Conservation (phyloP, 1,140 invertebrate species). For the Periplaneta americana region DNA sequence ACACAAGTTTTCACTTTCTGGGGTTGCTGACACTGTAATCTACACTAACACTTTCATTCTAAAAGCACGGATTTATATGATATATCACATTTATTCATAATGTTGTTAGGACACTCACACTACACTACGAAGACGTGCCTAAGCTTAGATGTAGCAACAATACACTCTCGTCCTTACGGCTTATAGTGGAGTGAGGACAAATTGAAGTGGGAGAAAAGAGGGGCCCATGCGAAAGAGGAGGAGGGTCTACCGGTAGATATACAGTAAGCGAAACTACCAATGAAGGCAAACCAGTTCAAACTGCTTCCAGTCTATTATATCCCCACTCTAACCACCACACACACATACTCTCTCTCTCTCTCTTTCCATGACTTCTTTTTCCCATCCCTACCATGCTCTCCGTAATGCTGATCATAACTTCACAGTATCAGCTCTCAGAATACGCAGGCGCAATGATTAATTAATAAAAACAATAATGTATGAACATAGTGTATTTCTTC, state of each 20-base stretch:
- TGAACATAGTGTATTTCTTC: too few species aligned
- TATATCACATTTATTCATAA: too few species aligned
- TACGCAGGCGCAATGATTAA: neutral
- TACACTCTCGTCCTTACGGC: neutral
- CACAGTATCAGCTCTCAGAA: neutral
- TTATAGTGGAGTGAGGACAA: neutral
- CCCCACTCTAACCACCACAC: neutral
- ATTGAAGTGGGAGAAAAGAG: neutral
- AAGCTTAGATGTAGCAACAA: neutral
- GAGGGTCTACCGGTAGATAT: neutral
- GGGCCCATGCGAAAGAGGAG: too few species aligned
- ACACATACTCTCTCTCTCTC: neutral
- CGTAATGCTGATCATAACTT: neutral
- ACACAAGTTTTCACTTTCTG: too few species aligned
- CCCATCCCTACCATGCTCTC: too few species aligned
- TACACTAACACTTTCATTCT: too few species aligned
- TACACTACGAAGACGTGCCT: neutral
- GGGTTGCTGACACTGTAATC: too few species aligned
- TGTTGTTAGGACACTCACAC: too few species aligned
- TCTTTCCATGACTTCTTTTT: too few species aligned
- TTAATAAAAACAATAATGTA: neutral
- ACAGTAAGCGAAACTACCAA: neutral
- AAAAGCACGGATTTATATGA: too few species aligned
- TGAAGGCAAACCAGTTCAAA: constrained; percentile 5
- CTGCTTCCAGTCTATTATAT: neutral